These are phyloP conservation scores for Eupithecia pulchellata DNA, from an alignment of 2,888 invertebrate species.

Conservation along the genomic window DNA sequence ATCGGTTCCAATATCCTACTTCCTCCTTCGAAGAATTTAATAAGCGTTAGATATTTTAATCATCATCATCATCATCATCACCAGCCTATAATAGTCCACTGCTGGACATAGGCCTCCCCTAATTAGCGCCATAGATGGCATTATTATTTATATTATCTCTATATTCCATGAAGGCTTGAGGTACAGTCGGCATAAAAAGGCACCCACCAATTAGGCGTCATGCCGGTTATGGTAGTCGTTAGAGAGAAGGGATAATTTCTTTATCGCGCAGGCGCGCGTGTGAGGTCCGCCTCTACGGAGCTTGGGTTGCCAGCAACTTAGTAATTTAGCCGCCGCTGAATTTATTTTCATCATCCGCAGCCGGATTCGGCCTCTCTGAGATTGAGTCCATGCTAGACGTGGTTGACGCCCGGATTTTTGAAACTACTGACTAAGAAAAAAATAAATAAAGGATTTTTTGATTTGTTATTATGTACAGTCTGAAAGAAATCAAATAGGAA, in stretches of 20 bases:
- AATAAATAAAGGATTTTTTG: background rate
- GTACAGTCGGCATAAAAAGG: slow-evolving; percentile 32
- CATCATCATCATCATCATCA: too few species aligned
- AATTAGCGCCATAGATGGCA: too few species aligned
- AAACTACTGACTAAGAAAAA: background rate
- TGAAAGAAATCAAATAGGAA: background rate
- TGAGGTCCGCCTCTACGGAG: slow-evolving; percentile 61
- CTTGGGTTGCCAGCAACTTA: slow-evolving; percentile 23
- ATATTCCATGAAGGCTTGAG: slow-evolving; percentile 9
- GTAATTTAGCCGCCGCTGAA: background rate
- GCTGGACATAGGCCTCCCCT: too few species aligned
- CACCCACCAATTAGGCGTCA: slow-evolving; percentile 64
- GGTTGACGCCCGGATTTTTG: background rate
- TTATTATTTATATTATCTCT: background rate
- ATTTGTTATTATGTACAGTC: too few species aligned
- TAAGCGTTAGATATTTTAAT: background rate
- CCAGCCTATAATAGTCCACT: too few species aligned
- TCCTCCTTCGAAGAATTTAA: background rate
- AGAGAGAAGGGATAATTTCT: slow-evolving; percentile 76
- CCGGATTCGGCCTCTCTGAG: too few species aligned
- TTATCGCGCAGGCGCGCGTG: slow-evolving; percentile 66
- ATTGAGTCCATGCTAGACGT: too few species aligned
- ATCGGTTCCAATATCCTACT: background rate
- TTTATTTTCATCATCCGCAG: background rate
- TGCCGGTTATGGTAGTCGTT: slow-evolving; percentile 64